Conservation (phyloP, 2,797 vertebrate species). For the Pipistrellus pipistrellus region DNA sequence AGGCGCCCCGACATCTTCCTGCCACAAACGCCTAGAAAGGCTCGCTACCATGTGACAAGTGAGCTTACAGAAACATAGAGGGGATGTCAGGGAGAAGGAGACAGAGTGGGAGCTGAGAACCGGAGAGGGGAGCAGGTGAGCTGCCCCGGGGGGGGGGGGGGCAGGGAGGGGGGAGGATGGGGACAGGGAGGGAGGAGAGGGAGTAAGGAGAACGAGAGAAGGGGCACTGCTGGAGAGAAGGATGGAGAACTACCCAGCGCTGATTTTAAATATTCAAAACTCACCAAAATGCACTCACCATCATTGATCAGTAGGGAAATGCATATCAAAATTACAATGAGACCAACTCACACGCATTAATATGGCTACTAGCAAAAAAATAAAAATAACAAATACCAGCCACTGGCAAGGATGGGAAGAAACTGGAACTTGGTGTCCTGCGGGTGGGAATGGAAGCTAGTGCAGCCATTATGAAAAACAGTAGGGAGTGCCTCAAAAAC, state of each 20-base stretch:
- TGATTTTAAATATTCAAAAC: not conserved
- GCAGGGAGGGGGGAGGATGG: not conserved
- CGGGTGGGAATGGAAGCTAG: not conserved
- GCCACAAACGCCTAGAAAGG: not conserved
- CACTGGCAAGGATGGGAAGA: not conserved
- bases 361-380: not conserved
- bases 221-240: not conserved
- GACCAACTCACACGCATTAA: not conserved
- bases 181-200: no score
- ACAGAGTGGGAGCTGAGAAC: not conserved
- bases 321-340: not conserved
- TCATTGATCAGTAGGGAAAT: not conserved
- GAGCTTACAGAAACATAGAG: not conserved
- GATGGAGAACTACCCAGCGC: not conserved
- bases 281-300: not conserved
- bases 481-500: not conserved
- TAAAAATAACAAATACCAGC: not conserved
- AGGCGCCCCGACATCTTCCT: conserved; percentile 12
- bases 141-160: not conserved
- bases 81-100: not conserved
- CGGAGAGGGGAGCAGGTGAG: not conserved
- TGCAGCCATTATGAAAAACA: not conserved
- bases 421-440: no score
- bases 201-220: not conserved
- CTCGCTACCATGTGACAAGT: not conserved